These are phyloP conservation scores for Drosophila barbarae DNA, from an alignment of 2,888 invertebrate species.

Conservation along the genomic window DNA sequence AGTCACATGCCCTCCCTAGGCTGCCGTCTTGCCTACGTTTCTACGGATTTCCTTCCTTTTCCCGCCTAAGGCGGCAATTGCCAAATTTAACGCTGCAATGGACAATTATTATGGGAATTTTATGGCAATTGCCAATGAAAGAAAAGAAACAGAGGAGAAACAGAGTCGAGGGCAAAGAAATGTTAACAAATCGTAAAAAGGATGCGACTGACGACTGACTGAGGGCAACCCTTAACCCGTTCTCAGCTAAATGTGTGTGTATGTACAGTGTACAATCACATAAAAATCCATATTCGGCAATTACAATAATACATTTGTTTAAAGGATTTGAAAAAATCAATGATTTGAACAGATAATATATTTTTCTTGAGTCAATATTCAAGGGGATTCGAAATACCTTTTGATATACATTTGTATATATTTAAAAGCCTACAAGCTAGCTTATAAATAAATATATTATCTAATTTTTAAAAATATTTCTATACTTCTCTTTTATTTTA, in stretches of 20 bases:
- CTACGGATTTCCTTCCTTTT: constrained; percentile 38
- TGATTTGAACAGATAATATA: neutral
- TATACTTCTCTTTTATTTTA: neutral
- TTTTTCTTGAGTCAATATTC: neutral
- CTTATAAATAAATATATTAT: neutral
- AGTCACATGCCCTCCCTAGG: neutral
- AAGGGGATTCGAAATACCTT: too few relatives aligned
- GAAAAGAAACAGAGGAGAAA: constrained; percentile 24
- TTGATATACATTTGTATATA: neutral
- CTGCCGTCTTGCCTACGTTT: neutral
- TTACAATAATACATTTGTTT: constrained; percentile 30
- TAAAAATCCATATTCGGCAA: constrained; percentile 17
- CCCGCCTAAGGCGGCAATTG: constrained; percentile 50
- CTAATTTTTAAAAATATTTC: neutral
- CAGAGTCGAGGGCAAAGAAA: constrained; percentile 45
- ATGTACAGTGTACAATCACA: constrained; percentile 24
- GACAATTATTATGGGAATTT: constrained; percentile 77
- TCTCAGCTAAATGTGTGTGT: constrained; percentile 5
- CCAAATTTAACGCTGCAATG: constrained; percentile 77
- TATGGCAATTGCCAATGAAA: constrained; percentile 68
- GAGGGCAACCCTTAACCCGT: constrained; percentile 28
- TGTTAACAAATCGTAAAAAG: constrained; percentile 68
- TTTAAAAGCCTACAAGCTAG: too few relatives aligned
- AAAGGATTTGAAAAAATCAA: constrained; percentile 20
- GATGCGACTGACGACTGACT: constrained; percentile 16